Evolutionary conservation across 2,888 invertebrate genomes (phyloP).

Genomic region (Carterocephalus palaemon): DNA sequence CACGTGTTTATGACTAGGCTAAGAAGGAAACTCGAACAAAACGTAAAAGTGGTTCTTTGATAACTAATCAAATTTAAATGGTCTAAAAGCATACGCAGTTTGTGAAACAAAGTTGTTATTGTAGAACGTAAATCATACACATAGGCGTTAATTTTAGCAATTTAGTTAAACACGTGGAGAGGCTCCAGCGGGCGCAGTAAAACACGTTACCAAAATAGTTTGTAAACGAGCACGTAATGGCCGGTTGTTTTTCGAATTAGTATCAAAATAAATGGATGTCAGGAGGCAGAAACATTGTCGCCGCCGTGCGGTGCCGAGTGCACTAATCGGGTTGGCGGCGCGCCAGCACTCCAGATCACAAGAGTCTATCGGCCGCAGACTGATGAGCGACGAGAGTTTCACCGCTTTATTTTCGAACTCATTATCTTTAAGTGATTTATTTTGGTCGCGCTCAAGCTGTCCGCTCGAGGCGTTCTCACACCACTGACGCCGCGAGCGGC

Average conservation of each 20-base stretch:
- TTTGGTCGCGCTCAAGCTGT: slow-evolving; percentile 47
- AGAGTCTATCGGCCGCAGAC: slow-evolving; percentile 60
- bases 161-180: slow-evolving; percentile 41
- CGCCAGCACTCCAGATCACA: slow-evolving; percentile 53
- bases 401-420: slow-evolving; percentile 74
- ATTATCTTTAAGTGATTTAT: slow-evolving; percentile 77
- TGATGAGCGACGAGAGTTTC: slow-evolving; percentile 65
- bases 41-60: too few species aligned
- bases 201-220: slow-evolving; percentile 10
- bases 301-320: slow-evolving; percentile 44
- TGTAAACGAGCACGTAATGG: slow-evolving; percentile 16
- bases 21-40: too few species aligned
- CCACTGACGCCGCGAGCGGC: slow-evolving; percentile 50
- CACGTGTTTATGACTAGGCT: too few species aligned
- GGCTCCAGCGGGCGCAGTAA: slow-evolving; percentile 11
- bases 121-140: slow-evolving; percentile 34
- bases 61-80: too few species aligned
- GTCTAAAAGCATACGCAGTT: too few species aligned
- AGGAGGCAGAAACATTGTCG: slow-evolving; percentile 47
- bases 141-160: slow-evolving; percentile 49
- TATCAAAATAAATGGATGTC: slow-evolving; percentile 42
- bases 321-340: slow-evolving; percentile 60
- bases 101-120: too few species aligned
- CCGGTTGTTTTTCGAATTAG: slow-evolving; percentile 22
- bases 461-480: slow-evolving; percentile 54